Conservation (phyloP, 2,113 vertebrate species). For the Microcebus tavaratra region DNA sequence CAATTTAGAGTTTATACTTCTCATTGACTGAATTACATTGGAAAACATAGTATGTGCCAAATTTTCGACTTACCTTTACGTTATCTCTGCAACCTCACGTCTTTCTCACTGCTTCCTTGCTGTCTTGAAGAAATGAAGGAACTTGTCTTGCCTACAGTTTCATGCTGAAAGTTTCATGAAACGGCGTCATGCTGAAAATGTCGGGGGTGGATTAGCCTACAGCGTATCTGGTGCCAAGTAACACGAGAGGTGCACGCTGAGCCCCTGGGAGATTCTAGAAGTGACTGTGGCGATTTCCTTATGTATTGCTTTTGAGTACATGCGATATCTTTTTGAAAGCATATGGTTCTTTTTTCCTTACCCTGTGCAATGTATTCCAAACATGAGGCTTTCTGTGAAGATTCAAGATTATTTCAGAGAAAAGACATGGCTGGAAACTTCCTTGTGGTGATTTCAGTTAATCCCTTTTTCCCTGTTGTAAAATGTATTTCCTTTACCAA, state of each 20-base stretch:
- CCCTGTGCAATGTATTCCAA: background rate
- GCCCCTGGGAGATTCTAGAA: background rate
- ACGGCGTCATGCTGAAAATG: background rate
- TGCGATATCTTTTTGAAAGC: background rate
- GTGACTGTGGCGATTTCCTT: background rate
- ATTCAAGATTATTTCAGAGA: background rate
- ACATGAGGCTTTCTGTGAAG: background rate
- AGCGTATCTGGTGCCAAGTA: background rate
- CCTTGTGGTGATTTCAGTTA: background rate
- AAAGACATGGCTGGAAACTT: background rate
- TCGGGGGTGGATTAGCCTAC: no score
- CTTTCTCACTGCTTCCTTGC: background rate
- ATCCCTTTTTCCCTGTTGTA: background rate
- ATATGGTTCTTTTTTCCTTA: background rate
- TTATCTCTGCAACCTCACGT: background rate
- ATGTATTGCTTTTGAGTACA: background rate
- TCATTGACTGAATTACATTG: background rate
- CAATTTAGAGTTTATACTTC: background rate
- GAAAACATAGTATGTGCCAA: background rate
- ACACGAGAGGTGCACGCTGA: background rate
- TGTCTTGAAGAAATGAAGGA: background rate
- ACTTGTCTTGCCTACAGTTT: background rate
- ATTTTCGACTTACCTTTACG: background rate
- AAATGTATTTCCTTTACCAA: background rate
- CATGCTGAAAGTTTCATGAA: no score